A percentile compares a stretch with the other conserved stretches of the same genome.
phyloP scores from a whole-genome alignment of 2,113 vertebrate species.

The Rhadina sibilatrix region DNA sequence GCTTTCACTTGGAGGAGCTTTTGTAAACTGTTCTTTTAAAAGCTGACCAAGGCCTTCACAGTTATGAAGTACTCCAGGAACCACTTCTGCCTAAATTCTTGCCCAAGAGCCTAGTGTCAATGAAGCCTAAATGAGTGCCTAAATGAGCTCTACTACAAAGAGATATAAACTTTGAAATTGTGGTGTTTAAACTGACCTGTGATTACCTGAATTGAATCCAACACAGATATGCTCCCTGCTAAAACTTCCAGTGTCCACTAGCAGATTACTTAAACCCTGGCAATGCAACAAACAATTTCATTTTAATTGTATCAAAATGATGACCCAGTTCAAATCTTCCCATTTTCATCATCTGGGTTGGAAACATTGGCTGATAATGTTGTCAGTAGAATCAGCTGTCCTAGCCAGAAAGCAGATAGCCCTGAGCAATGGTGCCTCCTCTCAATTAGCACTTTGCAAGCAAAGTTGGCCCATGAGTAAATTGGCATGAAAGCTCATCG shows the following conservation, averaged over 20 bases:
- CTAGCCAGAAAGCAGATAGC: conserved; percentile 1
- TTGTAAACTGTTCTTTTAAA: conserved; percentile 68
- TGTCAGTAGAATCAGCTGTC: conserved; percentile 32
- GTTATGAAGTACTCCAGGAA: conserved; percentile 27
- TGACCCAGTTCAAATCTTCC: neutral
- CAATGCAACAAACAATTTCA: neutral
- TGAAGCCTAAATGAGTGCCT: neutral
- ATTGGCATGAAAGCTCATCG: neutral
- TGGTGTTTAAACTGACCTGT: conserved; percentile 15
- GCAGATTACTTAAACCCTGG: neutral
- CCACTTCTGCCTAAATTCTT: conserved; percentile 36
- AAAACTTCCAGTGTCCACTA: neutral
- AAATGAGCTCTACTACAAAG: neutral
- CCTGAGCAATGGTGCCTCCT: neutral
- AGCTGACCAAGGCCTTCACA: conserved; percentile 54
- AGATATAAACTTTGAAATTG: neutral
- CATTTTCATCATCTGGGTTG: conserved; percentile 1
- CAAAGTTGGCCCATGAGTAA: neutral
- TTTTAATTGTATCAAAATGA: neutral
- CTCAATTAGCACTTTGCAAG: conserved; percentile 34
- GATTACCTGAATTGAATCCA: conserved; percentile 19
- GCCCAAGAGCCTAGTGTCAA: neutral
- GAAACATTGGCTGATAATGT: conserved; percentile 22
- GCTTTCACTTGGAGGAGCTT: conserved; percentile 54
- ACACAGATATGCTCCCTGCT: neutral